Percentiles rank a stretch among this genome's conserved stretches.
Conservation (phyloP, 2,113 vertebrate genomes). For the Peucedramus taeniatus region DNA sequence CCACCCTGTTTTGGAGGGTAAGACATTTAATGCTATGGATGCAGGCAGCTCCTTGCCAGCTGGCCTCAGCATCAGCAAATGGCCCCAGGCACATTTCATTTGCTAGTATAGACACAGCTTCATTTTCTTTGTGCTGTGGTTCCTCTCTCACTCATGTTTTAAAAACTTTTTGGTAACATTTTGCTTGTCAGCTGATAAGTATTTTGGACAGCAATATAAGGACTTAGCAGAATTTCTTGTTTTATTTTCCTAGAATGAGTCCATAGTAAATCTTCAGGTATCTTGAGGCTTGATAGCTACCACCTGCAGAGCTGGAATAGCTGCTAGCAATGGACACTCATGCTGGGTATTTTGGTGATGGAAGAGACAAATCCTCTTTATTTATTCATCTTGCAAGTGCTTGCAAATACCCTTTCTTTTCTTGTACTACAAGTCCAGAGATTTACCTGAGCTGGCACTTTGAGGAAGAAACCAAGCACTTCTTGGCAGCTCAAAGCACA, state of each 20-base stretch:
- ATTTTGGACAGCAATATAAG: neutral
- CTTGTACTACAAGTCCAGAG: neutral
- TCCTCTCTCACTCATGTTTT: neutral
- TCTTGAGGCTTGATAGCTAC: neutral
- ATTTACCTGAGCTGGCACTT: neutral
- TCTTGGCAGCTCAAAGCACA: neutral
- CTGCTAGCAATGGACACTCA: neutral
- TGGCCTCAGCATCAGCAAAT: neutral
- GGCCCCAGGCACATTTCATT: neutral
- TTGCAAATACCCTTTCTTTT: neutral
- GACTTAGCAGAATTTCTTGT: neutral
- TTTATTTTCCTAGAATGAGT: neutral
- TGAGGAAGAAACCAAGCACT: neutral
- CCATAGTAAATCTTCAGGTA: neutral
- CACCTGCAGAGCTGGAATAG: neutral
- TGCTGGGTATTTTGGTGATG: neutral
- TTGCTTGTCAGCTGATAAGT: neutral
- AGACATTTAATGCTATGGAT: neutral
- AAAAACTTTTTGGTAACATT: neutral
- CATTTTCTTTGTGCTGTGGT: neutral
- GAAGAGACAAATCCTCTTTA: neutral
- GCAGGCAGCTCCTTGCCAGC: neutral
- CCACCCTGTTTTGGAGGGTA: neutral
- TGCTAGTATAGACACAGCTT: neutral
- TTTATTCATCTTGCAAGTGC: neutral